Conservation (phyloP, 2,888 invertebrate species). For the Calliopum simillimum region DNA sequence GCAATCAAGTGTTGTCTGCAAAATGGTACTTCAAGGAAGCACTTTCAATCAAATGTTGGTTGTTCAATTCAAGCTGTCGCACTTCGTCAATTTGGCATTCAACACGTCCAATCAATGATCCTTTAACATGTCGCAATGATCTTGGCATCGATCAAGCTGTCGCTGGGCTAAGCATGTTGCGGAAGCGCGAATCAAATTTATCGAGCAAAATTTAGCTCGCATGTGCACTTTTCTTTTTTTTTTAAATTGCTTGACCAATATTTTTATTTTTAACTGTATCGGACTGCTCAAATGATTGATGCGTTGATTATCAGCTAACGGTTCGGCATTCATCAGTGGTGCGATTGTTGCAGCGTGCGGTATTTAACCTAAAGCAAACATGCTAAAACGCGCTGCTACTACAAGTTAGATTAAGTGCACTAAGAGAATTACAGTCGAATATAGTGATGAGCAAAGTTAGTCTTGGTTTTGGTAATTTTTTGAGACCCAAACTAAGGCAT, state of each 20-base stretch:
- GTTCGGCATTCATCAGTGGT: constrained; percentile 2
- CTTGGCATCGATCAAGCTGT: constrained; percentile 11
- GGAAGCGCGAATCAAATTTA: constrained; percentile 20
- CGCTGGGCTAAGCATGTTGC: background rate
- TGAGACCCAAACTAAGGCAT: too few relatives aligned
- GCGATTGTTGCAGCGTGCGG: constrained; percentile 12
- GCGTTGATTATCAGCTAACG: constrained; percentile 29
- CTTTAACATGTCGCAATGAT: background rate
- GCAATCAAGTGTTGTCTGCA: background rate
- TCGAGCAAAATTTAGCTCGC: background rate
- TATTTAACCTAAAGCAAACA: background rate
- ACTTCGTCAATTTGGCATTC: background rate
- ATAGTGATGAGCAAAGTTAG: too few relatives aligned
- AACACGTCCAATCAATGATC: background rate
- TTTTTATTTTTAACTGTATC: too few relatives aligned
- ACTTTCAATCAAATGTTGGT: background rate
- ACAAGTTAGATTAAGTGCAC: too few relatives aligned
- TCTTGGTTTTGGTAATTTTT: too few relatives aligned
- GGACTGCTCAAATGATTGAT: constrained; percentile 5
- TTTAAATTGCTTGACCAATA: too few relatives aligned
- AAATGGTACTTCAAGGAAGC: constrained; percentile 10
- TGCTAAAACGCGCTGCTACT: background rate
- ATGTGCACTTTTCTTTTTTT: too few relatives aligned
- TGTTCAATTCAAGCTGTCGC: background rate
- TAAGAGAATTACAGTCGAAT: too few relatives aligned